phyloP scores from a whole-genome alignment of 2,888 invertebrate species.

The Strigamia crassipes region DNA sequence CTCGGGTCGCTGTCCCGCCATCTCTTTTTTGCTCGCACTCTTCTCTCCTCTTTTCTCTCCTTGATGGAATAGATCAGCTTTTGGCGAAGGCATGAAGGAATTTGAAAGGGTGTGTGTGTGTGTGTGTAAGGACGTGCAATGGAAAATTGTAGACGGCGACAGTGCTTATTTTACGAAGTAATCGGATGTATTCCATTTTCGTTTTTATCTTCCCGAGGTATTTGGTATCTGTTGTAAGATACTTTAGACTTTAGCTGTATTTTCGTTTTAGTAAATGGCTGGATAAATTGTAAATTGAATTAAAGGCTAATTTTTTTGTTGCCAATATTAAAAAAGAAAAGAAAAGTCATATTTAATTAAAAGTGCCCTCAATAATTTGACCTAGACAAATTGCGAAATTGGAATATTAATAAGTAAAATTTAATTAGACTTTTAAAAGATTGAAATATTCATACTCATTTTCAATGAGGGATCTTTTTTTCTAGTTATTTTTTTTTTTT shows the following conservation, averaged over 20 bases:
- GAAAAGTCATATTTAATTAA: constrained; percentile 8
- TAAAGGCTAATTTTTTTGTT: neutral
- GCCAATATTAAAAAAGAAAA: neutral
- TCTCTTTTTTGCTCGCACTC: constrained; percentile 11
- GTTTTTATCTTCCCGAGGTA: constrained; percentile 10
- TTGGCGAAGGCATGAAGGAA: constrained; percentile 38
- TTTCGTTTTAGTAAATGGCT: constrained; percentile 6
- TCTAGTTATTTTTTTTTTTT: neutral
- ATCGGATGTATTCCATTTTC: constrained; percentile 38
- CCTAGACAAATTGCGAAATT: constrained; percentile 2
- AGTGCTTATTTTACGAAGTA: constrained; percentile 33
- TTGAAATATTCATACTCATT: constrained; percentile 32
- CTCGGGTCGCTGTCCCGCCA: constrained; percentile 40
- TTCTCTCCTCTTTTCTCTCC: constrained; percentile 8
- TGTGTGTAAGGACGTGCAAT: constrained; percentile 11
- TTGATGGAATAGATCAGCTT: constrained; percentile 40
- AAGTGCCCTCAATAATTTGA: constrained; percentile 24
- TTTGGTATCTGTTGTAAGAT: constrained; percentile 29
- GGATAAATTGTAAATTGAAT: constrained; percentile 20
- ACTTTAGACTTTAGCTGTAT: constrained; percentile 21
- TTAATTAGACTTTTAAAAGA: constrained; percentile 27
- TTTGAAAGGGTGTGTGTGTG: constrained; percentile 38
- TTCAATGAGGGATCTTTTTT: neutral
- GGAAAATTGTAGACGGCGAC: constrained; percentile 25
- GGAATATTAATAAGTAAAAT: constrained; percentile 40